Conservation (phyloP, 2,113 vertebrate genomes). For the Ptilonorhynchus violaceus region DNA sequence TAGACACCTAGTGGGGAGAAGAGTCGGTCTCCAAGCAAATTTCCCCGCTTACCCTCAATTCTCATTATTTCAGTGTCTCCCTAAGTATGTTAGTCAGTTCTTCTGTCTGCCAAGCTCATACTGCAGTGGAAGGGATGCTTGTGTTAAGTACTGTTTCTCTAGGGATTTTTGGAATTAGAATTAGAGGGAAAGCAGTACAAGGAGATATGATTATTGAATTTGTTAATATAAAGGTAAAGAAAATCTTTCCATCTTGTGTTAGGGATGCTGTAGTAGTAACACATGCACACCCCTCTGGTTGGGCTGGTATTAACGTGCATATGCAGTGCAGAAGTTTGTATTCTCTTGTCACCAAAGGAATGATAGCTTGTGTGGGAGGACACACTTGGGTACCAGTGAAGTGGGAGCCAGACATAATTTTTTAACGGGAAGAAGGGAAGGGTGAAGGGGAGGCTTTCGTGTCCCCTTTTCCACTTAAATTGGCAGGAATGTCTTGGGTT, state of each 20-base stretch:
- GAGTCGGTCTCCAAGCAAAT: background rate
- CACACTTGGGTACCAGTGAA: background rate
- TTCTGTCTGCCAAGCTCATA: background rate
- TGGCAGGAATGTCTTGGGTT: background rate
- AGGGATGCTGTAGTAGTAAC: background rate
- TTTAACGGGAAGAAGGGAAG: background rate
- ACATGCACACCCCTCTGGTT: background rate
- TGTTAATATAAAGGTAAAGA: background rate
- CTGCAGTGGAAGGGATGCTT: background rate
- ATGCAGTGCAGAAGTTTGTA: background rate
- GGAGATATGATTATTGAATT: background rate
- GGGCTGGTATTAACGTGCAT: background rate
- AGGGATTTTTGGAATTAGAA: background rate
- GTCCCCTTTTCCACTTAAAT: background rate
- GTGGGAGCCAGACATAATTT: background rate
- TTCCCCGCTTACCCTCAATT: fast-evolving
- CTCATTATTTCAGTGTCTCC: background rate
- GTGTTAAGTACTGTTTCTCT: background rate
- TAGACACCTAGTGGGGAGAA: conserved; percentile 54
- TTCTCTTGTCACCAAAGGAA: background rate
- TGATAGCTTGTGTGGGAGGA: background rate
- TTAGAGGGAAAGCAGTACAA: background rate
- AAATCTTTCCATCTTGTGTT: background rate
- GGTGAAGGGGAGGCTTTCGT: background rate
- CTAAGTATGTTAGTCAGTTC: background rate